Evolutionary conservation across 2,113 vertebrate species (phyloP).

Genomic region (Cyanoderma ruficeps): DNA sequence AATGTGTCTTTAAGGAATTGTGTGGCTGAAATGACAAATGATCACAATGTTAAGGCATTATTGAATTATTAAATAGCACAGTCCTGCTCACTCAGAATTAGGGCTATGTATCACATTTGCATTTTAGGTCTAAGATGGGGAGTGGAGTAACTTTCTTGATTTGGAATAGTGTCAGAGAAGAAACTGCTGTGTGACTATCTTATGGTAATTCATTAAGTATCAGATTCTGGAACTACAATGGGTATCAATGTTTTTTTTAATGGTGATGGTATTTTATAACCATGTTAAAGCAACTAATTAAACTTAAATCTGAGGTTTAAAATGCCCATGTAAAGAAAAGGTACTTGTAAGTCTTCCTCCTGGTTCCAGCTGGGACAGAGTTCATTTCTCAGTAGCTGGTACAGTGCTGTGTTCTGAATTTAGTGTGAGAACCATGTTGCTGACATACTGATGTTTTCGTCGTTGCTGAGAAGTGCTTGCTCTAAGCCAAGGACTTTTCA

Average conservation of each 20-base stretch:
- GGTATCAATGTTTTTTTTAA: neutral
- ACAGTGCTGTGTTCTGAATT: neutral
- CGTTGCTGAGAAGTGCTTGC: neutral
- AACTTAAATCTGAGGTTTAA: neutral
- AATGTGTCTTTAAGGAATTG: neutral
- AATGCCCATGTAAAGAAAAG: neutral
- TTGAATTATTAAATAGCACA: neutral
- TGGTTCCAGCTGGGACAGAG: neutral
- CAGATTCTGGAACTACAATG: neutral
- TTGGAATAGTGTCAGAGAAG: neutral
- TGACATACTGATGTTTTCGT: neutral
- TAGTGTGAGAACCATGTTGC: neutral
- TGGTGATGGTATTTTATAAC: neutral
- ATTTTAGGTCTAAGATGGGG: neutral
- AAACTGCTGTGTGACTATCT: neutral
- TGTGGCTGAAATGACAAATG: neutral
- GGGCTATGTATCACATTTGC: neutral
- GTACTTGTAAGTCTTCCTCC: neutral
- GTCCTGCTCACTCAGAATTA: neutral
- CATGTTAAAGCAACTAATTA: neutral
- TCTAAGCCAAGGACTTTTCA: neutral
- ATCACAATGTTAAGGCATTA: neutral
- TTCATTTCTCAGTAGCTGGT: neutral
- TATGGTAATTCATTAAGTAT: neutral
- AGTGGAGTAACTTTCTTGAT: neutral